Percentiles rank a stretch among this genome's conserved stretches.
These are phyloP conservation scores for Gymnorhina tibicen DNA, from an alignment of 2,113 vertebrate species.

Conservation along the genomic window DNA sequence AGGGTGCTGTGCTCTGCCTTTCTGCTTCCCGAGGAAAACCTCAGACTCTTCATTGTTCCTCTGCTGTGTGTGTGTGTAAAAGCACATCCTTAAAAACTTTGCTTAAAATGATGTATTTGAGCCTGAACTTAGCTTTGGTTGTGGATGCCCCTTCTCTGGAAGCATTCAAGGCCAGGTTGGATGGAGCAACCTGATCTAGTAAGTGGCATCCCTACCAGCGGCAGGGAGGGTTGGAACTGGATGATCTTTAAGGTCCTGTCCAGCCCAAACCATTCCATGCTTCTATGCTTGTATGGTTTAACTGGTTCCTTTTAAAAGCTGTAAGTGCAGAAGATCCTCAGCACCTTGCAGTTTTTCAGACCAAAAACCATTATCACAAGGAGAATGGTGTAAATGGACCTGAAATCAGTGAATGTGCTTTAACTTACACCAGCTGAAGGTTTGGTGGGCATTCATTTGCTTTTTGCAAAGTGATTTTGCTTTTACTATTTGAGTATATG, in stretches of 20 bases:
- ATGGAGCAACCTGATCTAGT: neutral
- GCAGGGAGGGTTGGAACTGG: neutral
- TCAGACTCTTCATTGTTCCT: neutral
- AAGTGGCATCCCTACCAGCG: neutral
- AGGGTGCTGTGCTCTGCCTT: neutral
- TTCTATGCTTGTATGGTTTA: neutral
- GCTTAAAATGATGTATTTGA: neutral
- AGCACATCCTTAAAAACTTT: neutral
- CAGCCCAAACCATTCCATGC: neutral
- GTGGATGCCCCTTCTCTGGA: neutral
- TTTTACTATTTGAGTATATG: conserved; percentile 33
- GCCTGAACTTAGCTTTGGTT: neutral
- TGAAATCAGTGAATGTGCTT: neutral
- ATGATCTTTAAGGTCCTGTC: neutral
- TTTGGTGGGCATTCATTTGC: conserved; percentile 13
- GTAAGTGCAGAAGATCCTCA: neutral
- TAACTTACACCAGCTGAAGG: neutral
- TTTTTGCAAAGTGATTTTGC: conserved; percentile 47
- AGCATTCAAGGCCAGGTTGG: neutral
- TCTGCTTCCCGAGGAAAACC: neutral
- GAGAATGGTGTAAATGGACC: neutral
- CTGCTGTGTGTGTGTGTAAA: neutral
- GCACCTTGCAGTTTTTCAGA: neutral
- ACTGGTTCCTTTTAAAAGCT: neutral
- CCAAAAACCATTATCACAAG: neutral